These are phyloP conservation scores for Pipa parva DNA, from an alignment of 2,113 vertebrate genomes.

Conservation along the genomic window DNA sequence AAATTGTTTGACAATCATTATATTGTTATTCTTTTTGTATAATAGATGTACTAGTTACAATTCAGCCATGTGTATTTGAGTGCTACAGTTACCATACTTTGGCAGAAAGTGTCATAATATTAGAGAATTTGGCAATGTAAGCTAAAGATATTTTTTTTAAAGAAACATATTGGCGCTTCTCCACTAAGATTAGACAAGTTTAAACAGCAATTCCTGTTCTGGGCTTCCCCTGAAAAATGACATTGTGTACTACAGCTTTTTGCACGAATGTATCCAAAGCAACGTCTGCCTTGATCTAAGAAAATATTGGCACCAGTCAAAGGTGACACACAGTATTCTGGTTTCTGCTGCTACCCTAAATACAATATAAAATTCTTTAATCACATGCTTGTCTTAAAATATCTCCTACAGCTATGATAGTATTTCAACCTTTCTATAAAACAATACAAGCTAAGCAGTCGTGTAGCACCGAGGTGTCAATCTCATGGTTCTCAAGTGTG, in stretches of 20 bases:
- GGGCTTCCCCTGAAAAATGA: slow-evolving; percentile 34
- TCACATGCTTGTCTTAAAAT: not conserved
- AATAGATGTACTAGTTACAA: no score
- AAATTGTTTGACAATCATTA: no score
- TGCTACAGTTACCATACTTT: no score
- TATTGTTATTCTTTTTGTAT: no score
- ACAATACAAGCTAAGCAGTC: not conserved
- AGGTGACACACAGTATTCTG: not conserved
- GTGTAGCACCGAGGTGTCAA: not conserved
- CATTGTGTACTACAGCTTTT: not conserved
- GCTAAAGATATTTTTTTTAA: no score
- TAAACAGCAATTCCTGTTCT: slow-evolving; percentile 29
- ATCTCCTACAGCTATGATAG: not conserved
- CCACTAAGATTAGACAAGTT: slow-evolving; percentile 25
- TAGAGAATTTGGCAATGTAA: no score
- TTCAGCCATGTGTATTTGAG: no score
- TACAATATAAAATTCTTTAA: not conserved
- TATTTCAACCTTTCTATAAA: not conserved
- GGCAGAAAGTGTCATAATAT: no score
- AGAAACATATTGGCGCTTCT: slow-evolving; percentile 11
- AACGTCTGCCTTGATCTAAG: slow-evolving; percentile 16
- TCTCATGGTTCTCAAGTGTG: not conserved
- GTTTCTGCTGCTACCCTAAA: not conserved
- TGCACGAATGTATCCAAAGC: not conserved
- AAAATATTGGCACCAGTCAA: slow-evolving; percentile 14